These are phyloP conservation scores for Thyatira batis DNA, from an alignment of 2,888 invertebrate species.

Conservation along the genomic window DNA sequence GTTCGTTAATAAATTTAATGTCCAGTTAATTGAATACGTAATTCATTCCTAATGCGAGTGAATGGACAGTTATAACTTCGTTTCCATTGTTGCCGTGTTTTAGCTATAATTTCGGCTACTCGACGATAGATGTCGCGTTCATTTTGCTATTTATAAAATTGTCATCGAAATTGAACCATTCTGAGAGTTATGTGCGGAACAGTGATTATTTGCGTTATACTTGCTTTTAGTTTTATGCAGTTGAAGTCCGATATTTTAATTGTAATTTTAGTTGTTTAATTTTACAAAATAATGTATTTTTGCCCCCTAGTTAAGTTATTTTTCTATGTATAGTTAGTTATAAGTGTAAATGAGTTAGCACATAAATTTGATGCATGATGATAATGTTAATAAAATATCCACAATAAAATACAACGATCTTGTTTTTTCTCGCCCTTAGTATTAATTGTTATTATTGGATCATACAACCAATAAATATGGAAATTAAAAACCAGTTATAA, in stretches of 20 bases:
- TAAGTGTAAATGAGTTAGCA: constrained; percentile 82
- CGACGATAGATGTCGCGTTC: constrained; percentile 45
- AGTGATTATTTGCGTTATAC: constrained; percentile 66
- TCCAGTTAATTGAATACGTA: constrained; percentile 62
- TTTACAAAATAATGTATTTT: constrained; percentile 81
- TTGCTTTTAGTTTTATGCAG: constrained; percentile 74
- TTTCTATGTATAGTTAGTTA: constrained; percentile 82
- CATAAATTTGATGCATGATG: constrained; percentile 82
- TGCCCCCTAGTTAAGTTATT: constrained; percentile 81
- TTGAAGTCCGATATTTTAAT: constrained; percentile 76
- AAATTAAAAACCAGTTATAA: not conserved
- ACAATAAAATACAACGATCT: constrained; percentile 74
- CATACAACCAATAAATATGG: too few species aligned
- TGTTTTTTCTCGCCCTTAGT: constrained; percentile 40
- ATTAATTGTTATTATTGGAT: not conserved
- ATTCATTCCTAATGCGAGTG: constrained; percentile 52
- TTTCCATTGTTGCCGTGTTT: constrained; percentile 35
- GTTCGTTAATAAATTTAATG: constrained; percentile 60
- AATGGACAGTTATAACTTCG: constrained; percentile 38
- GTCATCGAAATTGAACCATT: constrained; percentile 39
- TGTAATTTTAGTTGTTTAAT: constrained; percentile 74
- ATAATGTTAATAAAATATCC: constrained; percentile 82
- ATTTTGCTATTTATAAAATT: constrained; percentile 46
- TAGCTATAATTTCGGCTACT: constrained; percentile 38
- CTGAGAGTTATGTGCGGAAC: constrained; percentile 73